A percentile compares a stretch with the other conserved stretches of the same genome.
These are phyloP conservation scores for Ophioninae sp. DNA, from an alignment of 2,888 invertebrate genomes.

Conservation along the genomic window DNA sequence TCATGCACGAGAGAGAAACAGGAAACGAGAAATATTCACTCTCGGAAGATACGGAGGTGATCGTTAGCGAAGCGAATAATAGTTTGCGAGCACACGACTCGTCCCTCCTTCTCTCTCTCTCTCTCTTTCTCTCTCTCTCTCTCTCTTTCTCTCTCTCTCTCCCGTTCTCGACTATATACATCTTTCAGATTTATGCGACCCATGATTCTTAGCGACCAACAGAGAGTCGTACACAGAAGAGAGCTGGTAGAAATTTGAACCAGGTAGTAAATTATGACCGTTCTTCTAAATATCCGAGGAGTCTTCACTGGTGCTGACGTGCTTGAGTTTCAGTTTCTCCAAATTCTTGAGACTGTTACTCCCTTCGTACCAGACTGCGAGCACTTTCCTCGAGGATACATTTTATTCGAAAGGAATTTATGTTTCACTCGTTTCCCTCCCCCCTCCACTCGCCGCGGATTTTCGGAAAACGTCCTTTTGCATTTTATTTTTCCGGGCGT, in stretches of 20 bases:
- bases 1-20: slow-evolving; percentile 34
- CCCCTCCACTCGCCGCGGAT: no score
- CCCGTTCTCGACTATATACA: slow-evolving; percentile 30
- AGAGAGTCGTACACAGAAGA: slow-evolving; percentile 12
- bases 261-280: slow-evolving; percentile 12
- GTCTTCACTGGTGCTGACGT: slow-evolving; percentile 15
- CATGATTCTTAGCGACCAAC: slow-evolving; percentile 39
- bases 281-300: slow-evolving; percentile 10
- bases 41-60: slow-evolving; percentile 31
- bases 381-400: neutral
- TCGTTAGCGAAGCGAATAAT: slow-evolving; percentile 42
- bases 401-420: no score
- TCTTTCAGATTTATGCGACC: slow-evolving; percentile 47
- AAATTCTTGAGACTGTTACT: neutral
- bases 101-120: slow-evolving; percentile 16
- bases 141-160: slow-evolving; percentile 6
- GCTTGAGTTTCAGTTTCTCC: slow-evolving; percentile 5
- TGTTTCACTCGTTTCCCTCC: no score
- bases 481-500: no score
- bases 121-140: neutral
- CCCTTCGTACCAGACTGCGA: neutral
- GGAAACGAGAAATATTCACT: slow-evolving; percentile 19
- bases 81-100: slow-evolving; percentile 39
- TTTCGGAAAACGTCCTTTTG: no score
- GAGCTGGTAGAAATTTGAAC: slow-evolving; percentile 14